Evolutionary conservation across 2,797 vertebrate species (phyloP).

Genomic region (Enteromius unitaeniatus): DNA sequence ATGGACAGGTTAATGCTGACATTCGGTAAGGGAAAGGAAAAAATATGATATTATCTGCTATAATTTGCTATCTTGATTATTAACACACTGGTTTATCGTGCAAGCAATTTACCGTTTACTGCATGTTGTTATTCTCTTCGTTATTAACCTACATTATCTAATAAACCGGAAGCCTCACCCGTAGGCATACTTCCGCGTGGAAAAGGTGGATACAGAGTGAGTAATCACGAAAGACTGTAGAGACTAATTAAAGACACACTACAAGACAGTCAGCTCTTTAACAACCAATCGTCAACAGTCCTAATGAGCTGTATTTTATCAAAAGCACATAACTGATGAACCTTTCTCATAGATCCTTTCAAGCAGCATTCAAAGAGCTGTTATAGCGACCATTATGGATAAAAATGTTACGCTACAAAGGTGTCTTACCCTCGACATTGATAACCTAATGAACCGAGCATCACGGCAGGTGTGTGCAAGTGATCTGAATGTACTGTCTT

Average conservation of each 20-base stretch:
- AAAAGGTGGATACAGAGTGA: neutral
- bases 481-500: slow-evolving; percentile 19
- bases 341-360: neutral
- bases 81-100: too few species aligned
- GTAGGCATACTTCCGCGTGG: too few species aligned
- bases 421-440: slow-evolving; percentile 8
- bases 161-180: too few species aligned
- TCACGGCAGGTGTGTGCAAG: neutral
- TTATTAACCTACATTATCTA: too few species aligned
- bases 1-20: too few species aligned
- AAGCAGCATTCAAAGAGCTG: slow-evolving; percentile 24
- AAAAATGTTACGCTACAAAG: slow-evolving; percentile 1
- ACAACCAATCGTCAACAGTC: slow-evolving; percentile 20
- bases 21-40: too few species aligned
- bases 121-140: too few species aligned
- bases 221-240: neutral
- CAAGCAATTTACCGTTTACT: too few species aligned
- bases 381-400: neutral
- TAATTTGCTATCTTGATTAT: too few species aligned
- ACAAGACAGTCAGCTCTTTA: slow-evolving; percentile 30
- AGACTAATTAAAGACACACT: slow-evolving; percentile 32
- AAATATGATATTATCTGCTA: too few species aligned
- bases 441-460: slow-evolving; percentile 31
- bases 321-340: neutral
- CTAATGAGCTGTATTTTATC: slow-evolving; percentile 29